Percentiles rank a stretch among this genome's conserved stretches.
Evolutionary conservation across 2,888 invertebrate species (phyloP).

Genomic region (Cordilura impudica): DNA sequence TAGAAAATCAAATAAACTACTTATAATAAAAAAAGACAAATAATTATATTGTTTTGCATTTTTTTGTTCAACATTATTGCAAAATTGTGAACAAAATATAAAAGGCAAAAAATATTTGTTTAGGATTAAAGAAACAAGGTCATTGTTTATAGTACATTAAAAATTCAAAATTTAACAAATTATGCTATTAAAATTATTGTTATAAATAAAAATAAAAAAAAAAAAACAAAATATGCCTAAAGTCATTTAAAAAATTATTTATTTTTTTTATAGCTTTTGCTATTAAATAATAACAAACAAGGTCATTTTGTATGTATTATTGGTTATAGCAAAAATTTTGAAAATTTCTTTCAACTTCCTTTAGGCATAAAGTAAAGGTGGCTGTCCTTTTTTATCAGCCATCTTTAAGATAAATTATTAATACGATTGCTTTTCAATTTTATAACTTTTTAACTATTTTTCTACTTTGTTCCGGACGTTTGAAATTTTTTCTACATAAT

Average conservation of each 20-base stretch:
- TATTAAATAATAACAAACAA: not conserved
- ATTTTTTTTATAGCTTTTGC: not conserved
- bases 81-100: slow-evolving; percentile 5
- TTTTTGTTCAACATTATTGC: not conserved
- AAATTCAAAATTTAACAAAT: no score
- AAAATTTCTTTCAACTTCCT: not conserved
- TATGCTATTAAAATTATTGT: no score
- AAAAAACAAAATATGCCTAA: not conserved
- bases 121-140: slow-evolving; percentile 49
- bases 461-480: slow-evolving; percentile 18
- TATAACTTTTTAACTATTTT: not conserved
- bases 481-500: not conserved
- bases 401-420: slow-evolving; percentile 24
- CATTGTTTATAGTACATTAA: not conserved
- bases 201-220: not conserved
- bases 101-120: slow-evolving; percentile 1
- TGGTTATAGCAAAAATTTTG: not conserved
- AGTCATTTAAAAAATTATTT: not conserved
- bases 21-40: not conserved
- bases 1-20: slow-evolving; percentile 8
- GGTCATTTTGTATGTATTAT: not conserved
- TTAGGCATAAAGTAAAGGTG: not conserved
- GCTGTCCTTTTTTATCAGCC: not conserved
- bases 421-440: slow-evolving; percentile 32
- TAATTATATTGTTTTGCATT: slow-evolving; percentile 30